These are phyloP conservation scores for Dysdera silvatica DNA, from an alignment of 1,140 invertebrate genomes.

Conservation along the genomic window DNA sequence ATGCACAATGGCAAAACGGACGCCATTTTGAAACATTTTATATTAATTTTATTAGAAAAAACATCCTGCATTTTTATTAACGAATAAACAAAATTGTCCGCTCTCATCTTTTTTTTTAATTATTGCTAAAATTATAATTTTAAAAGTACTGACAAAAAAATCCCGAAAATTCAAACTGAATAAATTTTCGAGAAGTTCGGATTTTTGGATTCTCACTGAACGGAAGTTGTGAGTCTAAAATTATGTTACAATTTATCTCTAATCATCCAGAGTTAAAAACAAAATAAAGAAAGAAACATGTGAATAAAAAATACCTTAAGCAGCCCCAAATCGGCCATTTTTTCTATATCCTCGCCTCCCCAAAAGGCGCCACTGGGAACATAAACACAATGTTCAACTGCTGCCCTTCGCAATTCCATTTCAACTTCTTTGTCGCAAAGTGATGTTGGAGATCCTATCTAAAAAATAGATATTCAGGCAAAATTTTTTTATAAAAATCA, in stretches of 20 bases:
- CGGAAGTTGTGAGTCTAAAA: not conserved
- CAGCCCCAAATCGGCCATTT: conserved; percentile 53
- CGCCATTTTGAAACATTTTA: no score
- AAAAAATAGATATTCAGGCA: conserved; percentile 27
- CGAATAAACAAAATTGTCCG: no score
- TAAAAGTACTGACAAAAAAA: no score
- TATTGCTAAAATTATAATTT: no score
- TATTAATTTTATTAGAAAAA: not conserved
- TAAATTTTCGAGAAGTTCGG: not conserved
- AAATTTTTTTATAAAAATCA: conserved; percentile 28
- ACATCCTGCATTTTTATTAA: no score
- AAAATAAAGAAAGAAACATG: not conserved
- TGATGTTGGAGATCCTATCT: conserved; percentile 53
- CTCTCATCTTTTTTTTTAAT: no score
- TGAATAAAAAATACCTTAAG: conserved; percentile 44
- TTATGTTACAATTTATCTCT: not conserved
- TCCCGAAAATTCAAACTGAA: not conserved
- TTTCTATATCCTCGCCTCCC: conserved; percentile 55
- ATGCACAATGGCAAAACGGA: no score
- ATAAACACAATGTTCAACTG: conserved; percentile 46
- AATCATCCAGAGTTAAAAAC: not conserved
- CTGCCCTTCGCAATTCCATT: conserved; percentile 38
- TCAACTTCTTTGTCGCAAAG: conserved; percentile 47
- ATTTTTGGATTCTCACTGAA: not conserved
- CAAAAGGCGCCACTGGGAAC: conserved; percentile 56